Evolutionary conservation across 2,888 invertebrate genomes (phyloP).

Genomic region (Calephelis perditalis): DNA sequence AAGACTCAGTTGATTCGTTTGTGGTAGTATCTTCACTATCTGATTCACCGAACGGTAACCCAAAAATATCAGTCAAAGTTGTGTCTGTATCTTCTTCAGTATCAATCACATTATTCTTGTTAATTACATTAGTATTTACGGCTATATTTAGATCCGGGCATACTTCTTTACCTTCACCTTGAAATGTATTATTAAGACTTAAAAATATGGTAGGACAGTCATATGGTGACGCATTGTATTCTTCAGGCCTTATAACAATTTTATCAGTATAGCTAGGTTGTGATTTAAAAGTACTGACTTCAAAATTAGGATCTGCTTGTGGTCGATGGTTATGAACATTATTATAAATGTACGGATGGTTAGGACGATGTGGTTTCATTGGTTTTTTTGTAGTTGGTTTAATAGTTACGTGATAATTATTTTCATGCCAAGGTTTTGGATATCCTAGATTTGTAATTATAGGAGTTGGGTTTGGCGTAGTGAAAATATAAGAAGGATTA

Average conservation of each 20-base stretch:
- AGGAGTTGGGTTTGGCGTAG: slow-evolving; percentile 54
- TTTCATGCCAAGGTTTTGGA: slow-evolving; percentile 40
- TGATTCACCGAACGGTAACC: slow-evolving; percentile 55
- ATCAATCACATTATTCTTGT: slow-evolving; percentile 73
- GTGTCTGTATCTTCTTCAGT: slow-evolving; percentile 57
- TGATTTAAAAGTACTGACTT: slow-evolving; percentile 65
- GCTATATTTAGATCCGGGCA: slow-evolving; percentile 84
- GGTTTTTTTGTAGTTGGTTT: slow-evolving; percentile 53
- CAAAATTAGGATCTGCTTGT: slow-evolving; percentile 46
- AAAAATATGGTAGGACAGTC: slow-evolving; percentile 79
- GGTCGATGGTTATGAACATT: slow-evolving; percentile 45
- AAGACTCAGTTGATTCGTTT: slow-evolving; percentile 51
- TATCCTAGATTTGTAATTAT: slow-evolving; percentile 67
- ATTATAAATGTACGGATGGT: slow-evolving; percentile 49
- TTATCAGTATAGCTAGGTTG: slow-evolving; percentile 58
- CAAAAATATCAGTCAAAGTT: slow-evolving; percentile 55
- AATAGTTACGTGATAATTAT: slow-evolving; percentile 28
- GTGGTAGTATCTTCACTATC: slow-evolving; percentile 44
- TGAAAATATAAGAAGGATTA: slow-evolving; percentile 52
- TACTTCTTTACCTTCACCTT: slow-evolving; percentile 78
- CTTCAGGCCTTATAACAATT: slow-evolving; percentile 68
- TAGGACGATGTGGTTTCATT: slow-evolving; percentile 46
- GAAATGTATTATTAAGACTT: slow-evolving; percentile 72
- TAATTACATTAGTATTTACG: slow-evolving; percentile 83
- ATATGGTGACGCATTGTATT: slow-evolving; percentile 59